Evolutionary conservation across 2,888 invertebrate species (phyloP).

Genomic region (Drosophila demipolita): DNA sequence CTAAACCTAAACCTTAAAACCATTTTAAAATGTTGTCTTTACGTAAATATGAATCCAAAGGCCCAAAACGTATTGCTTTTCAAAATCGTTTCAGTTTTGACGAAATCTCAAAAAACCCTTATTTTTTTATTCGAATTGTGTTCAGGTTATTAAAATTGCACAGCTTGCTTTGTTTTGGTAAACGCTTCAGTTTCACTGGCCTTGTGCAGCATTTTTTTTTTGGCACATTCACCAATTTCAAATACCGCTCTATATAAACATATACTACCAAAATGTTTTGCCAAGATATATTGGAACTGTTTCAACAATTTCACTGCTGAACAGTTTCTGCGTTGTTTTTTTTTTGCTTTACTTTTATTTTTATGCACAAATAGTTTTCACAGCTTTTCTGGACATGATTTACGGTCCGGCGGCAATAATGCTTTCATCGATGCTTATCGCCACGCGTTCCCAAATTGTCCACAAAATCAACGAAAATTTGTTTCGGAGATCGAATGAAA

Average conservation of each 20-base stretch:
- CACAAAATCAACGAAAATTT: constrained; percentile 39
- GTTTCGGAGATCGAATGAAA: constrained; percentile 30
- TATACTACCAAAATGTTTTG: constrained; percentile 40
- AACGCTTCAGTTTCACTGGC: constrained; percentile 41
- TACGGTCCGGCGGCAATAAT: constrained; percentile 30
- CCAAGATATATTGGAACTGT: constrained; percentile 22
- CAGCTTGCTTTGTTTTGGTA: constrained; percentile 32
- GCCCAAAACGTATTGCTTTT: not conserved
- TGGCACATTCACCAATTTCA: constrained; percentile 69
- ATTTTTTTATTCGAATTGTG: not conserved
- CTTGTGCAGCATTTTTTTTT: constrained; percentile 57
- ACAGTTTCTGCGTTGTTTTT: not conserved
- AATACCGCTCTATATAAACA: constrained; percentile 47
- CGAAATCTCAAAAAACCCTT: not conserved
- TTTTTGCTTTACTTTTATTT: not conserved
- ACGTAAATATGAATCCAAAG: not conserved
- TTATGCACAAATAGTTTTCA: constrained; percentile 28
- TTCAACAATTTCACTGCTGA: constrained; percentile 29
- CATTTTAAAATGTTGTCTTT: not conserved
- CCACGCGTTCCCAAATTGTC: constrained; percentile 51
- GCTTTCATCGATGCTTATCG: constrained; percentile 19
- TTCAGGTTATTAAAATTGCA: constrained; percentile 13
- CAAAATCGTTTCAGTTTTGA: not conserved
- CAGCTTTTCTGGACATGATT: constrained; percentile 40
- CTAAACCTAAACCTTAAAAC: not conserved